phyloP scores from a whole-genome alignment of 2,888 invertebrate species.

The Ornithoptera alexandrae region DNA sequence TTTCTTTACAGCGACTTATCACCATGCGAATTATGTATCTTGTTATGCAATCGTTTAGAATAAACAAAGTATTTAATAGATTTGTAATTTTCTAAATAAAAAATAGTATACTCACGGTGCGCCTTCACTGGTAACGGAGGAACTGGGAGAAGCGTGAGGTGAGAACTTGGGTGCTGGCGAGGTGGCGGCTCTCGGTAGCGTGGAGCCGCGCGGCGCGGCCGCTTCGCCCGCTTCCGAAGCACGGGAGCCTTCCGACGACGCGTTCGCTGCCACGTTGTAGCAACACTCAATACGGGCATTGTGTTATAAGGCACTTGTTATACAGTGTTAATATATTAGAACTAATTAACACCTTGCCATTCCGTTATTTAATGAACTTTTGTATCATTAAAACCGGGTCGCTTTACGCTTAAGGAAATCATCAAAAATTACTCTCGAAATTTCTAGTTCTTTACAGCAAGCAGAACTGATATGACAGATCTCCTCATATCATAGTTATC shows the following conservation, averaged over 20 bases:
- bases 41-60: no score
- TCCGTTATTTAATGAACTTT: neutral
- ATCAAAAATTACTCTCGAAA: no score
- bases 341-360: neutral
- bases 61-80: neutral
- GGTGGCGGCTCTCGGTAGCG: constrained; percentile 66
- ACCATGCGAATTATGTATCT: no score
- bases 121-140: constrained; percentile 92
- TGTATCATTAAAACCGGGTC: neutral
- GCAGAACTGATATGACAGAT: no score
- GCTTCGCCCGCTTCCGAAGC: constrained; percentile 77
- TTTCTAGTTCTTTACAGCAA: no score
- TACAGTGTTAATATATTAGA: neutral
- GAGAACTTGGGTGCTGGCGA: constrained; percentile 83
- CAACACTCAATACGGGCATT: constrained; percentile 62
- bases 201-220: constrained; percentile 66
- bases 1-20: no score
- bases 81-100: neutral
- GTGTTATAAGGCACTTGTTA: constrained; percentile 26
- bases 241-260: constrained; percentile 75
- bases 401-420: no score
- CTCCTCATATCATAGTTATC: no score
- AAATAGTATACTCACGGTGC: constrained; percentile 75
- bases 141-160: constrained; percentile 91
- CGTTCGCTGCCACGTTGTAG: constrained; percentile 77